phyloP scores from a whole-genome alignment of 2,888 invertebrate species.

The Stenodera caucasica region DNA sequence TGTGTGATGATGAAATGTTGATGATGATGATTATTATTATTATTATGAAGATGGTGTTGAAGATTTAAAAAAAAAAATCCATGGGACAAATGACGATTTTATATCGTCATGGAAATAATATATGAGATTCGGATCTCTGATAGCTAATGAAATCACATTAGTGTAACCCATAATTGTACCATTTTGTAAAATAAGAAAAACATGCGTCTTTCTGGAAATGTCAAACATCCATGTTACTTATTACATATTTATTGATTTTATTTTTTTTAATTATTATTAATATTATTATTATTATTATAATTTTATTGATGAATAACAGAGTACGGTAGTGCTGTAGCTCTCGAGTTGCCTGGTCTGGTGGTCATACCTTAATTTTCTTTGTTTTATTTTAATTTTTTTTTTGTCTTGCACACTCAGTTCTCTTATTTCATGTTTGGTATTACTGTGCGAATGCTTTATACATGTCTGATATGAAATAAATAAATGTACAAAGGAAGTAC shows the following conservation, averaged over 20 bases:
- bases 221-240: conserved; percentile 58
- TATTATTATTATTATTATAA: conserved; percentile 35
- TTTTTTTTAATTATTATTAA: neutral
- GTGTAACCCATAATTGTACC: conserved; percentile 56
- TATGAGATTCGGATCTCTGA: conserved; percentile 47
- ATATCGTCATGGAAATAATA: conserved; percentile 10
- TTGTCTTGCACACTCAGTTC: conserved; percentile 52
- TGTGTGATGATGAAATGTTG: conserved; percentile 32
- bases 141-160: conserved; percentile 53
- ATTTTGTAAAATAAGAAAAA: conserved; percentile 57
- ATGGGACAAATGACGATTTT: conserved; percentile 27
- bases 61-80: conserved; percentile 38
- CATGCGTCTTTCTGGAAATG: conserved; percentile 57
- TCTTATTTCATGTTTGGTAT: conserved; percentile 58
- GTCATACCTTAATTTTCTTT: conserved; percentile 34
- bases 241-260: conserved; percentile 48
- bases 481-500: conserved; percentile 61
- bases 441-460: conserved; percentile 62
- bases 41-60: conserved; percentile 31
- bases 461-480: conserved; percentile 59
- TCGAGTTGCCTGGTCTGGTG: conserved; percentile 49
- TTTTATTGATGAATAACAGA: conserved; percentile 29
- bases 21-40: conserved; percentile 27
- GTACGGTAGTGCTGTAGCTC: conserved; percentile 48
- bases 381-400: conserved; percentile 24